Percentiles rank a stretch among this genome's conserved stretches.
These are phyloP conservation scores for Caenorhabditis sp. DNA, from an alignment of 2,888 invertebrate genomes.

Conservation along the genomic window DNA sequence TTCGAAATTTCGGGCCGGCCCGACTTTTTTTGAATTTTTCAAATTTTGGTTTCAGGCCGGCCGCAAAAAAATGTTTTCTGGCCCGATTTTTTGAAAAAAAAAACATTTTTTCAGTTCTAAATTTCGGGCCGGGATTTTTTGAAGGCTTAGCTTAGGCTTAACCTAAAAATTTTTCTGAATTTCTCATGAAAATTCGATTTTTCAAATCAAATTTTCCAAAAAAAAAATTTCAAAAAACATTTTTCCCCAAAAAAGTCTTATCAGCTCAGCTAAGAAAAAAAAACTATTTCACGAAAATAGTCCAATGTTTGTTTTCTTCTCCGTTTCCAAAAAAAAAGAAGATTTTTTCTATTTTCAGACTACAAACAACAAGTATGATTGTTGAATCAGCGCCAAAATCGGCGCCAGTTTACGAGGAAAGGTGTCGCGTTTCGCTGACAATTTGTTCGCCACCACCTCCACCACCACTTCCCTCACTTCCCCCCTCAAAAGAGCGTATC, in stretches of 20 bases:
- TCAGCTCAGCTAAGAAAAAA: no score
- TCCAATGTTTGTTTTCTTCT: not conserved
- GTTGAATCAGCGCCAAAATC: conserved; percentile 16
- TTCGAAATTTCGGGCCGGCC: no score
- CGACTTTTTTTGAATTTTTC: no score
- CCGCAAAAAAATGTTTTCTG: no score
- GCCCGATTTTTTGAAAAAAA: no score
- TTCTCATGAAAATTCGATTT: no score
- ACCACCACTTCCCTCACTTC: conserved; percentile 26
- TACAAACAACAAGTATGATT: conserved; percentile 40
- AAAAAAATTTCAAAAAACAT: not conserved
- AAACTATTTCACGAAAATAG: not conserved
- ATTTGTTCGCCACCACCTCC: conserved; percentile 15
- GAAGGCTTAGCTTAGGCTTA: no score
- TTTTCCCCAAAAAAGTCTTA: not conserved
- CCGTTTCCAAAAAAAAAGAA: not conserved
- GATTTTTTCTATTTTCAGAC: conserved; percentile 11
- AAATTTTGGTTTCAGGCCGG: no score
- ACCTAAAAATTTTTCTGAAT: no score
- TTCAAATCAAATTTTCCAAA: no score
- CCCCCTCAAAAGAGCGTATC: conserved; percentile 33
- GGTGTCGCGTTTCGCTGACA: conserved; percentile 30
- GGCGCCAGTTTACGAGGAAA: conserved; percentile 34
- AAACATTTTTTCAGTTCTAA: no score
- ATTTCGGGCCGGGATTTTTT: no score